Base-by-base conservation (phyloP, 1,140 invertebrate genomes). In the Bombus cullumanus region DNA sequence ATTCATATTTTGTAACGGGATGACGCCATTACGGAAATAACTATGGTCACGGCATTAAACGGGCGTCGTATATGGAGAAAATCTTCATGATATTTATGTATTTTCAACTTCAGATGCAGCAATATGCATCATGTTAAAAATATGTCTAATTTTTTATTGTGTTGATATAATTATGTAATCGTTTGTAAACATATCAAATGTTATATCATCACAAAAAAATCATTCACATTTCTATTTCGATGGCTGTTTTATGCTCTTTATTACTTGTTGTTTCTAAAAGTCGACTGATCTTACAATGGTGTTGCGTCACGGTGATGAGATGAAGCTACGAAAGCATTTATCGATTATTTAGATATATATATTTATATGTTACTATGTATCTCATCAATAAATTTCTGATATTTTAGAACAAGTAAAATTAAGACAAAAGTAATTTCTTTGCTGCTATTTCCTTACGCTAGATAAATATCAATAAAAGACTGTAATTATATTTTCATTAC, bases 21-120 rank as follows among this genome's bases (percentile, higher is more conserved):
- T 80, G 86, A 77, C 88, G 88, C 88, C 88, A 88, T 88, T 89
- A 86, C 86, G 86, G 86, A 89, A 89, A 86, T 89, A 78, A 75
- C 80, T 84, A 79, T 80, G 76, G 83, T 79, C 83, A 77, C 83
- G 83, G 31, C 76, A 80, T 84, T 84, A 84, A 84, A 84, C 77
- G 83, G 68, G 68, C 83, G 76, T 84, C 76, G 66, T 84, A 47
- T 79, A 84, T 84, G 83, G 83, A 84, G 83, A 84, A 84, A 84
- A 84, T 79, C 82, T 84, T 78, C 9, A 57, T 25, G 37, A 18
- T 74, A 62, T 75, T 84, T 84, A 84, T n/a, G 39, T 41, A 72
- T 80, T 80, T 72, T 66, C 31, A 53, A 47, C 39, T 34, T n/a
- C n/a, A 41, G 5, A 59, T n/a, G 6, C 41, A 37, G 4, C 18